Evolutionary conservation across 2,797 vertebrate species (phyloP).

Genomic region (Eutrigla gurnardus): DNA sequence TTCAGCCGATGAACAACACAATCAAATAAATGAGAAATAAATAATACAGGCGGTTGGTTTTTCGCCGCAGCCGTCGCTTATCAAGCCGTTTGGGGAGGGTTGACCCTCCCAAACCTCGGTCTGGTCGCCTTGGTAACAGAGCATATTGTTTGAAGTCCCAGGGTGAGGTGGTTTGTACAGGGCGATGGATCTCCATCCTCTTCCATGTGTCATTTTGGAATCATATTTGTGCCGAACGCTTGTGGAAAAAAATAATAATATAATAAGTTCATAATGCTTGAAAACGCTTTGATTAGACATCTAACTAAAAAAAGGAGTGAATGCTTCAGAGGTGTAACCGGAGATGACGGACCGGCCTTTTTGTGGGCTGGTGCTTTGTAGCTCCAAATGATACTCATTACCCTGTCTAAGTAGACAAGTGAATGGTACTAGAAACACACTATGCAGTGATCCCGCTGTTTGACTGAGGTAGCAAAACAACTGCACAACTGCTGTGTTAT

Average conservation of each 20-base stretch:
- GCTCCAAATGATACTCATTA: slow-evolving; percentile 87
- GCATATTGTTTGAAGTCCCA: slow-evolving; percentile 81
- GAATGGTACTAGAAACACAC: slow-evolving; percentile 85
- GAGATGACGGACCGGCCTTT: slow-evolving; percentile 83
- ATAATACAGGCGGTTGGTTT: slow-evolving; percentile 77
- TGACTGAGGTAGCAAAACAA: slow-evolving; percentile 88
- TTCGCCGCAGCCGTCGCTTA: slow-evolving; percentile 85
- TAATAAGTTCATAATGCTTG: slow-evolving; percentile 50
- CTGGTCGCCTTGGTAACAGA: slow-evolving; percentile 85
- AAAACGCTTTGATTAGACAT: slow-evolving; percentile 72
- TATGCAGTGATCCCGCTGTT: slow-evolving; percentile 85
- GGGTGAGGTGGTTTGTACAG: slow-evolving; percentile 74
- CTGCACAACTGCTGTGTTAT: slow-evolving; percentile 88
- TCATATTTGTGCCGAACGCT: slow-evolving; percentile 38
- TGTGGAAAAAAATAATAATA: slow-evolving; percentile 48
- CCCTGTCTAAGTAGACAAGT: slow-evolving; percentile 87
- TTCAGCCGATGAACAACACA: slow-evolving; percentile 79
- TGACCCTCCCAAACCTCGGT: slow-evolving; percentile 77
- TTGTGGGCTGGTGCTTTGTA: slow-evolving; percentile 79
- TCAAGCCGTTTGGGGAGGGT: slow-evolving; percentile 74
- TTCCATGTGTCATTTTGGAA: slow-evolving; percentile 45
- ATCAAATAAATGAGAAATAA: slow-evolving; percentile 83
- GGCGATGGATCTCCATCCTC: slow-evolving; percentile 48
- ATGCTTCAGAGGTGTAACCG: slow-evolving; percentile 77
- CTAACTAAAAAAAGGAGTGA: slow-evolving; percentile 50